Percentiles rank a stretch among this genome's conserved stretches.
Conservation (phyloP, 2,888 invertebrate species). For the Hyposoter dolosus region DNA sequence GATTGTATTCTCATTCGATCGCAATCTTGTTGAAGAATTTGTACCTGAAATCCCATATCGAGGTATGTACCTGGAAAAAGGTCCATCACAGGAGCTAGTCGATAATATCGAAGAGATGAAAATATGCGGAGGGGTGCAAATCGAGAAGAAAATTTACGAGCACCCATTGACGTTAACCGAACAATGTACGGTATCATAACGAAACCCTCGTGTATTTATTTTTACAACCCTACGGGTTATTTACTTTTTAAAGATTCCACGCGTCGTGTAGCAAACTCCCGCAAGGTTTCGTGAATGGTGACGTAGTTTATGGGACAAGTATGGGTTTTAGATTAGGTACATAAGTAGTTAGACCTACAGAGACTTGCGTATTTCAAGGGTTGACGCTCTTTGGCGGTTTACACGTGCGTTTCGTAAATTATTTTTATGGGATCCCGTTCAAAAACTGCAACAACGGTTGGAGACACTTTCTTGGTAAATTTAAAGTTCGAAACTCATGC, state of each 20-base stretch:
- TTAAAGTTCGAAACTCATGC: no score
- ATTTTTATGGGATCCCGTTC: background rate
- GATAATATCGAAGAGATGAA: constrained; percentile 69
- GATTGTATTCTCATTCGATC: background rate
- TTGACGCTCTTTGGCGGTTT: constrained; percentile 57
- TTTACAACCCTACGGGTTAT: constrained; percentile 48
- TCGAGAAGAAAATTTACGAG: constrained; percentile 76
- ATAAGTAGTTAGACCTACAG: constrained; percentile 56
- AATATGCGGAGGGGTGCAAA: constrained; percentile 63
- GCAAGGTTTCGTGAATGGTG: constrained; percentile 78
- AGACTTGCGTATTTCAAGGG: constrained; percentile 10
- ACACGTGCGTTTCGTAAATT: constrained; percentile 40
- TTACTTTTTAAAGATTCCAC: constrained; percentile 81
- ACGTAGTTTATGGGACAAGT: constrained; percentile 81
- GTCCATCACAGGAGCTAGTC: constrained; percentile 43
- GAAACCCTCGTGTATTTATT: constrained; percentile 44
- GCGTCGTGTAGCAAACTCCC: constrained; percentile 74
- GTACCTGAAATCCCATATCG: background rate
- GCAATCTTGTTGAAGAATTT: background rate
- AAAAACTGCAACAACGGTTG: background rate
- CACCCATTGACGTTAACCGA: constrained; percentile 55
- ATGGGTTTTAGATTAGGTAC: constrained; percentile 81
- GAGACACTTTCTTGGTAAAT: background rate
- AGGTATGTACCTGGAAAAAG: constrained; percentile 22
- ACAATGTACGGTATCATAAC: constrained; percentile 49